These are phyloP conservation scores for Anomalospiza imberbis DNA, from an alignment of 2,797 vertebrate genomes.

Conservation along the genomic window DNA sequence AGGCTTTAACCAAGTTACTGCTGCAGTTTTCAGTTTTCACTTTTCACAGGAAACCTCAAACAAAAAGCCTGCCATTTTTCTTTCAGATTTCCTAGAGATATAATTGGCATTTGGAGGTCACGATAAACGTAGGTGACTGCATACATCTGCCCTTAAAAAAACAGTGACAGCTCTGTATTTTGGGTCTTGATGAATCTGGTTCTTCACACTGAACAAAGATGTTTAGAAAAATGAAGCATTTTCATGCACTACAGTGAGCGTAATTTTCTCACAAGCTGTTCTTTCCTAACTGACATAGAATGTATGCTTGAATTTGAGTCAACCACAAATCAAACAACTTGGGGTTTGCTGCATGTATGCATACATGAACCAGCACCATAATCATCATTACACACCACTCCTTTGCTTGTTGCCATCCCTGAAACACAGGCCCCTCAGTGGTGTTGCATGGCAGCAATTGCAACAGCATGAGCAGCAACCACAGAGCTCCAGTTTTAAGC, in stretches of 20 bases:
- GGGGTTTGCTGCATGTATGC: background rate
- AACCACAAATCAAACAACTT: background rate
- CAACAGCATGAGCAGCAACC: background rate
- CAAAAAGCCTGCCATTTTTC: background rate
- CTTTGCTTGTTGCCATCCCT: background rate
- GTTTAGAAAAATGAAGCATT: background rate
- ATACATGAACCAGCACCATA: background rate
- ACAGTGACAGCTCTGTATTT: background rate
- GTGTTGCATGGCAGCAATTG: background rate
- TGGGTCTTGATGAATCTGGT: background rate
- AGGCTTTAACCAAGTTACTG: background rate
- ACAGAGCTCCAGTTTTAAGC: background rate
- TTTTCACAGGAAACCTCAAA: background rate
- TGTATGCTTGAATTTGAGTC: background rate
- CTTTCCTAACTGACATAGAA: background rate
- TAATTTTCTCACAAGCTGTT: background rate
- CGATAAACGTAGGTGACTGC: background rate
- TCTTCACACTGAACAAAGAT: background rate
- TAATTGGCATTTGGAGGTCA: background rate
- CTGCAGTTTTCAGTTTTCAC: background rate
- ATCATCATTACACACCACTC: background rate
- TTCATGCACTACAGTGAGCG: background rate
- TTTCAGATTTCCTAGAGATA: background rate
- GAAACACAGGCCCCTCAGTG: background rate
- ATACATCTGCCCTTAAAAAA: background rate